Evolutionary conservation across 2,888 invertebrate species (phyloP).

Genomic region (Limulus polyphemus): DNA sequence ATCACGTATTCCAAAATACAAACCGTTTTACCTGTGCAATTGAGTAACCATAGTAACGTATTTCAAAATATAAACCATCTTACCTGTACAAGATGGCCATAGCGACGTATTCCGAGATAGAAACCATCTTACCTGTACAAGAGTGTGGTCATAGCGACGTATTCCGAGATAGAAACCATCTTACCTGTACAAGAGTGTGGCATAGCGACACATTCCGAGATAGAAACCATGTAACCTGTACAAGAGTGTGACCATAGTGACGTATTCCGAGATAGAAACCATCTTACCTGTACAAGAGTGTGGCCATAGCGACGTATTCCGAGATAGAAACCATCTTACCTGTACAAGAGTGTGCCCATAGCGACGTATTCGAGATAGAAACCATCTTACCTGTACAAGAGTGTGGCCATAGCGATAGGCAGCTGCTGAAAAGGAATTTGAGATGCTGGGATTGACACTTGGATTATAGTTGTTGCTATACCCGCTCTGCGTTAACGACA

Average conservation of each 20-base stretch:
- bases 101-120: slow-evolving; percentile 14
- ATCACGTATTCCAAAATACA: background rate
- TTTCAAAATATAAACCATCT: slow-evolving; percentile 26
- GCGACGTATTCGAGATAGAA: background rate
- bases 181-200: slow-evolving; percentile 29
- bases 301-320: slow-evolving; percentile 32
- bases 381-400: slow-evolving; percentile 20
- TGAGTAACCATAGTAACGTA: slow-evolving; percentile 41
- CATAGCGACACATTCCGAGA: slow-evolving; percentile 28
- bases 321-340: slow-evolving; percentile 38
- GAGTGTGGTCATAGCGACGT: slow-evolving; percentile 30
- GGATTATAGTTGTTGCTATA: slow-evolving; percentile 27
- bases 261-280: background rate
- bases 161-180: background rate
- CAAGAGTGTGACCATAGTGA: no score
- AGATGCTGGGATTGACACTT: slow-evolving; percentile 28
- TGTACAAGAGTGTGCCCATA: slow-evolving; percentile 54
- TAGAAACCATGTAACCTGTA: no score
- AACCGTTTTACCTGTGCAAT: slow-evolving; percentile 52
- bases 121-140: slow-evolving; percentile 19
- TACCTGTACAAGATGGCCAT: slow-evolving; percentile 53
- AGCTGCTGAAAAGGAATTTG: slow-evolving; percentile 32
- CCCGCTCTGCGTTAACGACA: slow-evolving; percentile 28
- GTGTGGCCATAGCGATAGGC: slow-evolving; percentile 34
- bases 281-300: slow-evolving; percentile 59